Evolutionary conservation across 1,140 invertebrate species (phyloP).

Genomic region (Lineus longissimus): DNA sequence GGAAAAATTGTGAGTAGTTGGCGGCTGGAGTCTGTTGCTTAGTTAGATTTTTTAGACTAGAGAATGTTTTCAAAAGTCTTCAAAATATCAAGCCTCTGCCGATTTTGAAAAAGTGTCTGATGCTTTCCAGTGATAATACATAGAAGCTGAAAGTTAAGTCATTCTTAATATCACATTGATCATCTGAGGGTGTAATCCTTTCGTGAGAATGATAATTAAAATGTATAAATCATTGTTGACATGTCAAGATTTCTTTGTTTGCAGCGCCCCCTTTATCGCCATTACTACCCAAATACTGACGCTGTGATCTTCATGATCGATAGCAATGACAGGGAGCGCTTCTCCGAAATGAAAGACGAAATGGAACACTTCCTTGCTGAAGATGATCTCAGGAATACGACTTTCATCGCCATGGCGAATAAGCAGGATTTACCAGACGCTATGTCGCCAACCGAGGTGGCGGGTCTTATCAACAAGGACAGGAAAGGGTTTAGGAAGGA

Average conservation of each 20-base stretch:
- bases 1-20: constrained; percentile 45
- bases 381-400: constrained; percentile 93
- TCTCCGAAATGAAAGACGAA: constrained; percentile 41
- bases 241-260: constrained; percentile 9
- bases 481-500: constrained; percentile 61
- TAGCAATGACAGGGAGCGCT: constrained; percentile 38
- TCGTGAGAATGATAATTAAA: no score
- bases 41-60: neutral
- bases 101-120: no score
- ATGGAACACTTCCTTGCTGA: constrained; percentile 57
- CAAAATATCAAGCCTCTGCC: no score
- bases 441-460: constrained; percentile 95
- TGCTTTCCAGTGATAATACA: no score
- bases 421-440: constrained; percentile 97
- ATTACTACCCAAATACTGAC: constrained; percentile 48
- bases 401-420: constrained; percentile 95
- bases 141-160: no score
- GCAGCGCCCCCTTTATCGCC: constrained; percentile 43
- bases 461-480: constrained; percentile 79
- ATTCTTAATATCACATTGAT: no score
- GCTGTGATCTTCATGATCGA: constrained; percentile 49
- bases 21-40: neutral
- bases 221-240: no score
- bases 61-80: no score
- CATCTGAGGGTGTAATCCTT: no score